Percentiles rank a stretch among this genome's conserved stretches.
These are phyloP conservation scores for Meloe dianella DNA, from an alignment of 2,888 invertebrate species.

Conservation along the genomic window DNA sequence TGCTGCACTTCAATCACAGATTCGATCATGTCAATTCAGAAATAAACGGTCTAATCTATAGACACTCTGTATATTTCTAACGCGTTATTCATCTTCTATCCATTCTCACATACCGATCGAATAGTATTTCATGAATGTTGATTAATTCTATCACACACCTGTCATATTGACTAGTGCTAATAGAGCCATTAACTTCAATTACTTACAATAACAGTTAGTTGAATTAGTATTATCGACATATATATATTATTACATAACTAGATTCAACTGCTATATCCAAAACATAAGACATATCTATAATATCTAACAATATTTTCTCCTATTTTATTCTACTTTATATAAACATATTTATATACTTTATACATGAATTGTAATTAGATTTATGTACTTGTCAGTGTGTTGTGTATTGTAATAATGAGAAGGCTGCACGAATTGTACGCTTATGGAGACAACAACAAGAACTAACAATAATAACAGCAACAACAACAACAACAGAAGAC, in stretches of 20 bases:
- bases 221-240: conserved; percentile 9
- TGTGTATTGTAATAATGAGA: conserved; percentile 46
- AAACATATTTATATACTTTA: background rate
- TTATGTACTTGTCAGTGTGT: conserved; percentile 44
- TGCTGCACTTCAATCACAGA: too few relatives aligned
- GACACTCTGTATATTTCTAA: background rate
- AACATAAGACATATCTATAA: background rate
- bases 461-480: background rate
- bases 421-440: conserved; percentile 43
- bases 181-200: conserved; percentile 3
- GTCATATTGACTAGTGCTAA: conserved; percentile 1
- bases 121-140: conserved; percentile 7
- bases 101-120: background rate
- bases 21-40: too few relatives aligned
- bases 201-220: conserved; percentile 1
- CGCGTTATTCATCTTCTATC: background rate
- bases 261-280: too few relatives aligned
- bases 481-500: conserved; percentile 3
- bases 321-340: background rate
- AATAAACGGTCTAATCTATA: too few relatives aligned
- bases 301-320: background rate
- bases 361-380: conserved; percentile 29
- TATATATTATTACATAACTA: background rate
- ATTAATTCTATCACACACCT: conserved; percentile 1
- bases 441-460: conserved; percentile 35